These are phyloP conservation scores for Cheilosia variabilis DNA, from an alignment of 2,888 invertebrate genomes.

Conservation along the genomic window DNA sequence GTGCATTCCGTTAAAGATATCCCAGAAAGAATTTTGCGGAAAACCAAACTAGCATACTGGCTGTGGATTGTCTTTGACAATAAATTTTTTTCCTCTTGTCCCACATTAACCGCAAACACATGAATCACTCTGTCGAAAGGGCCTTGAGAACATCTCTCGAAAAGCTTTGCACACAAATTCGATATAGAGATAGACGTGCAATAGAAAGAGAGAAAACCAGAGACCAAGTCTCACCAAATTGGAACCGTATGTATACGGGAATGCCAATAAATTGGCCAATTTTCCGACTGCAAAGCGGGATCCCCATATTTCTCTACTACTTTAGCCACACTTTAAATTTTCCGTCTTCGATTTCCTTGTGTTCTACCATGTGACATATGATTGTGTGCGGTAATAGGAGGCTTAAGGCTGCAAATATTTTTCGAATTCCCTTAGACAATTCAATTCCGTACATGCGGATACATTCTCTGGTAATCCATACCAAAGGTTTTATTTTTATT, in stretches of 20 bases:
- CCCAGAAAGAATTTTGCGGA: constrained; percentile 8
- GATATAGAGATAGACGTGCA: constrained; percentile 1
- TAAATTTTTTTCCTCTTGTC: constrained; percentile 33
- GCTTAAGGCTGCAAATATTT: constrained; percentile 59
- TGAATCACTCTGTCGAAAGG: constrained; percentile 50
- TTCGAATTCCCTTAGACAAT: constrained; percentile 53
- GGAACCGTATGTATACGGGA: constrained; percentile 22
- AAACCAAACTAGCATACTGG: constrained; percentile 2
- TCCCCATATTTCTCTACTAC: not conserved
- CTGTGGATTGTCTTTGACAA: constrained; percentile 6
- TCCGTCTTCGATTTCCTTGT: constrained; percentile 30
- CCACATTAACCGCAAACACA: constrained; percentile 48
- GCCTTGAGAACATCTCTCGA: constrained; percentile 18
- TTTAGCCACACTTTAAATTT: constrained; percentile 12
- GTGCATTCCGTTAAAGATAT: constrained; percentile 13
- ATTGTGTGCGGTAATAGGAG: constrained; percentile 49
- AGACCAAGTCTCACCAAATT: constrained; percentile 31
- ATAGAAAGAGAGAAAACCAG: constrained; percentile 14
- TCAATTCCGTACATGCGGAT: constrained; percentile 56
- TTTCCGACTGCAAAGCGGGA: constrained; percentile 48
- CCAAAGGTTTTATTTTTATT: constrained; percentile 29
- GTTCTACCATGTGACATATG: not conserved
- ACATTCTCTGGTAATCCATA: constrained; percentile 36
- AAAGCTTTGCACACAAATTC: constrained; percentile 4
- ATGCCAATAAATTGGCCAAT: constrained; percentile 73